Base-by-base conservation (phyloP, 2,888 invertebrate species). In the Parochlus steinenii region DNA sequence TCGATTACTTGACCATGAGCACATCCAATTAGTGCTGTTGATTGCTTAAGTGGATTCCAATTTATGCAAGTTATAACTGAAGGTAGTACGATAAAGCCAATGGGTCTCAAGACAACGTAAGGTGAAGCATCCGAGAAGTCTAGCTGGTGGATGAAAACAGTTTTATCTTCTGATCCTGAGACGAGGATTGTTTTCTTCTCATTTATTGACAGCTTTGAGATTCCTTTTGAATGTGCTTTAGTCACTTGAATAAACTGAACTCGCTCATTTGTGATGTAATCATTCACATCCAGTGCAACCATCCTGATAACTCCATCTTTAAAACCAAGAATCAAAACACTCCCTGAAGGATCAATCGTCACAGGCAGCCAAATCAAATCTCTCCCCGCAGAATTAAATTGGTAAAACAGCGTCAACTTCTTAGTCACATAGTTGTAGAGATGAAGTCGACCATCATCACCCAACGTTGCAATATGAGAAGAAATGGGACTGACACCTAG, bases 341-440 rank as follows among this genome's bases (percentile, higher is more conserved):
- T 65, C 10, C 78, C 80, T 1, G 68, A 65, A 15, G 49, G 47
- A 43, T 77, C 78, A 6, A 74, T 74, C 39, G 67, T 57, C n/a
- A 64, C 47, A 10, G 82, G 75, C 6, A 83, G 61, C 75, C 87
- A 90, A 3, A 78, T 47, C 31, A 74, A 50, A 40, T 69, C 69
- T 1, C 63, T 61, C 0, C 74, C 66, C 16, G 63, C 53, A 0
- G 65, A 61, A 11, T 60, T 56, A 50, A 71, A 80, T 37, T 67
- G 63, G 42, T 73, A 66, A 41, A 67, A 63, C 17, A 73, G 62
- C 6, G 83, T 50, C 10, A 79, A 54, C 16, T 54, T 54, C 44
- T 71, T 70, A 0, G 55, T 54, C 0, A 64, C 48, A 40, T 78
- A 82, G 48, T 81, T 69, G 48, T 80, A 83, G 3, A 85, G 58